These are phyloP conservation scores for Odocoileus hemionus DNA, from an alignment of 2,113 vertebrate species.

Conservation along the genomic window DNA sequence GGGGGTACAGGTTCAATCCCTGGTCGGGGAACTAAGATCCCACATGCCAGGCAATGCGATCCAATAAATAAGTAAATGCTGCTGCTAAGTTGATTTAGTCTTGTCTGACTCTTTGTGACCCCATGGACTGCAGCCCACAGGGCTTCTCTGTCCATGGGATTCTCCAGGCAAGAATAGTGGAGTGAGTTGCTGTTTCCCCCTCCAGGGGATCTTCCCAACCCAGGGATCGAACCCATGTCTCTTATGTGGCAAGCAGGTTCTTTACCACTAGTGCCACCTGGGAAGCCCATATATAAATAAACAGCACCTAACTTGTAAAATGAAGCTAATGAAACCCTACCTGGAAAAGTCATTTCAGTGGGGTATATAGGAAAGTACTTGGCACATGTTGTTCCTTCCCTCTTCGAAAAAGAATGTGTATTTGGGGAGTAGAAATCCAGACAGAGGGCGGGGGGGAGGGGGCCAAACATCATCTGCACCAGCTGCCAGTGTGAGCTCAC, in stretches of 20 bases:
- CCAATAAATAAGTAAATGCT: not conserved
- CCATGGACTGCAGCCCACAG: not conserved
- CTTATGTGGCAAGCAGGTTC: not conserved
- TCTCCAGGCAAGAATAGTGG: not conserved
- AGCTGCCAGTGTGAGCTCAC: fast-evolving
- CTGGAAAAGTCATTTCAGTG: not conserved
- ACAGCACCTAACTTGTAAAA: not conserved
- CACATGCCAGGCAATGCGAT: not conserved
- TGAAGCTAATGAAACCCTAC: not conserved
- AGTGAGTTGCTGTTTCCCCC: not conserved
- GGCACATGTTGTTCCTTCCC: not conserved
- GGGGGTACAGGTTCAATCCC: not conserved
- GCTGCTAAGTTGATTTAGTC: not conserved
- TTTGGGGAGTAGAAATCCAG: not conserved
- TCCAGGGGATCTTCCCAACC: not conserved
- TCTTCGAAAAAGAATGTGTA: not conserved
- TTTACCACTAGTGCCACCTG: not conserved
- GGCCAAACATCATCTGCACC: too few species aligned
- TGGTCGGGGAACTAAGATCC: not conserved
- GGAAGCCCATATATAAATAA: not conserved
- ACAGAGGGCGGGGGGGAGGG: not conserved
- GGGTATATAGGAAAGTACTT: not conserved
- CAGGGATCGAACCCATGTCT: not conserved
- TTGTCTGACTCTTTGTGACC: not conserved
- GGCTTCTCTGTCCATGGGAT: not conserved